phyloP scores from a whole-genome alignment of 2,888 invertebrate species.

The Norana najaformis region DNA sequence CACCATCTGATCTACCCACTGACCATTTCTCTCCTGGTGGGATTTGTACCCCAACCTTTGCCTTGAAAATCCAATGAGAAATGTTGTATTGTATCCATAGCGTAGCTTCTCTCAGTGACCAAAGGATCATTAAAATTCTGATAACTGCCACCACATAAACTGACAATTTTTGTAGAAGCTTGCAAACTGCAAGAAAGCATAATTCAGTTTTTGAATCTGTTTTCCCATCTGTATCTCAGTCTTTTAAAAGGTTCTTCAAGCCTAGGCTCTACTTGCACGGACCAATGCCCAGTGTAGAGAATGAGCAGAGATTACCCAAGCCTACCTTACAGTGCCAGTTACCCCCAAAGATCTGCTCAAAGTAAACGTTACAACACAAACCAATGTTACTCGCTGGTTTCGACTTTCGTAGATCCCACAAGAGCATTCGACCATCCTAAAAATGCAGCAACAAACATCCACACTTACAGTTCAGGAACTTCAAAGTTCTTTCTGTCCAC shows the following conservation, averaged over 20 bases:
- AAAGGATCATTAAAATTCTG: background rate
- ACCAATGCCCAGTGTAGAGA: too few relatives aligned
- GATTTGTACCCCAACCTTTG: background rate
- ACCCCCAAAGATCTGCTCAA: background rate
- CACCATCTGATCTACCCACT: too few relatives aligned
- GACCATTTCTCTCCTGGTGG: background rate
- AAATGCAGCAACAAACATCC: background rate
- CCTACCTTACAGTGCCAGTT: background rate
- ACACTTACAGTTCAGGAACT: background rate
- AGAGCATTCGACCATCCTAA: slow-evolving; percentile 25
- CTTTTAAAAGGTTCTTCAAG: background rate
- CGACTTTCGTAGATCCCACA: slow-evolving; percentile 18
- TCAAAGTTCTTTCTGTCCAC: background rate
- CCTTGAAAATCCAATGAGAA: background rate
- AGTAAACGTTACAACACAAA: background rate
- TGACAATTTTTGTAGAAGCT: background rate
- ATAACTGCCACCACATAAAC: background rate
- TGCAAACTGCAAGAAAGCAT: background rate
- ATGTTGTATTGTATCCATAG: background rate
- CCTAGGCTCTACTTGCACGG: background rate
- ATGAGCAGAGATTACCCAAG: background rate
- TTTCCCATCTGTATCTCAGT: background rate
- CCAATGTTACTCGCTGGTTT: slow-evolving; percentile 21
- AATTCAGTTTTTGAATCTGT: background rate
- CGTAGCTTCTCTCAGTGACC: background rate